These are phyloP conservation scores for Trachelipus rathkii DNA, from an alignment of 1,140 invertebrate species.

Conservation along the genomic window DNA sequence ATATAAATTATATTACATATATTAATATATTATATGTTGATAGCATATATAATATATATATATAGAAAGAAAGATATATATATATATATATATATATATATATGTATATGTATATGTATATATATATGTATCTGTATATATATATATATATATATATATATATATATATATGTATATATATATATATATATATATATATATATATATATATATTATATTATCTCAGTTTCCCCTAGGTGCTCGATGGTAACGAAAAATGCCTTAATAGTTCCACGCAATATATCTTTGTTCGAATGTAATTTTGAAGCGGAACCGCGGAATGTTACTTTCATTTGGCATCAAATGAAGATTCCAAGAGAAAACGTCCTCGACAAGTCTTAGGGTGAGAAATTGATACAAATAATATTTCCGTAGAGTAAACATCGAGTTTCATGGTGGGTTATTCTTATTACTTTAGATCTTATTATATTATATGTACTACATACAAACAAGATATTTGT, in stretches of 20 bases:
- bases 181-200: not conserved
- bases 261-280: not conserved
- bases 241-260: not conserved
- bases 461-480: no score
- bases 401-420: no score
- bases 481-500: no score
- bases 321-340: not conserved
- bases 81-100: conserved; percentile 13
- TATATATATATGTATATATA: conserved; percentile 6
- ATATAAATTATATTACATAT: no score
- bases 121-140: not conserved
- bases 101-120: not conserved
- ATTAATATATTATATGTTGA: no score
- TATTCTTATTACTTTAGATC: no score
- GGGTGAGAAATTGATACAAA: not conserved
- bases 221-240: not conserved
- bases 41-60: no score
- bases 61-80: no score
- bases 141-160: conserved; percentile 15
- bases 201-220: not conserved
- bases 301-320: not conserved
- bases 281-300: not conserved
- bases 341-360: not conserved
- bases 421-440: no score
- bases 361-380: not conserved